Conservation (phyloP, 1,140 invertebrate species). For the Neuroterus valhalla region DNA sequence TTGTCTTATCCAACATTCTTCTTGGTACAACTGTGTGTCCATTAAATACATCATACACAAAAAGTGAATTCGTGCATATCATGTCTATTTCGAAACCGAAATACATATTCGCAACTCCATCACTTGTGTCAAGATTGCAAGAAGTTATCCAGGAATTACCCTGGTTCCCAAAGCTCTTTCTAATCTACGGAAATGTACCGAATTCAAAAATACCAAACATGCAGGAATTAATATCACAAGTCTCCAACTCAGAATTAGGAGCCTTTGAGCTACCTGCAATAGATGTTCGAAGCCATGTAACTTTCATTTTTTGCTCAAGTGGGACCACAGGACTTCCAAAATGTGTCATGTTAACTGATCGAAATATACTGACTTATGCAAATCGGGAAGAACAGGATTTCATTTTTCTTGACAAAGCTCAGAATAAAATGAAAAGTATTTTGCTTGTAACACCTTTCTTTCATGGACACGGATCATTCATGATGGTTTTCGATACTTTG, state of each 20-base stretch:
- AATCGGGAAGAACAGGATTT: too few species aligned
- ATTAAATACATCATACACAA: slow-evolving; percentile 56
- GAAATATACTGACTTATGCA: too few species aligned
- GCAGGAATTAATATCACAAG: too few species aligned
- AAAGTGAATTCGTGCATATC: slow-evolving; percentile 72
- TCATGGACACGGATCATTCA: slow-evolving; percentile 69
- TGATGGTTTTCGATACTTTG: slow-evolving; percentile 52
- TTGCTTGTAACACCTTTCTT: slow-evolving; percentile 69
- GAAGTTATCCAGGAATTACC: slow-evolving; percentile 43
- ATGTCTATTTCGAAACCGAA: slow-evolving; percentile 75
- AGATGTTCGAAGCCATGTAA: too few species aligned
- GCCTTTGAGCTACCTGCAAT: too few species aligned
- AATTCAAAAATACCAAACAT: slow-evolving; percentile 24
- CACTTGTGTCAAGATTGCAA: slow-evolving; percentile 30
- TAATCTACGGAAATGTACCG: slow-evolving; percentile 40
- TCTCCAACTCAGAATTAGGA: too few species aligned
- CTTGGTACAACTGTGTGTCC: slow-evolving; percentile 79
- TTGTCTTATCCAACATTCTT: slow-evolving; percentile 76
- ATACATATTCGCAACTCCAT: slow-evolving; percentile 64
- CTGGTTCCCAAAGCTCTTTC: slow-evolving; percentile 51
- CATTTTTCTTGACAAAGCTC: too few species aligned
- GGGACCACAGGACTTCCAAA: too few species aligned
- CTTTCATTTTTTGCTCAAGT: too few species aligned
- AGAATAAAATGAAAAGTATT: background rate
- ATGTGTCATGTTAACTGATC: too few species aligned